Conservation (phyloP, 2,888 invertebrate species). For the Timema podura region DNA sequence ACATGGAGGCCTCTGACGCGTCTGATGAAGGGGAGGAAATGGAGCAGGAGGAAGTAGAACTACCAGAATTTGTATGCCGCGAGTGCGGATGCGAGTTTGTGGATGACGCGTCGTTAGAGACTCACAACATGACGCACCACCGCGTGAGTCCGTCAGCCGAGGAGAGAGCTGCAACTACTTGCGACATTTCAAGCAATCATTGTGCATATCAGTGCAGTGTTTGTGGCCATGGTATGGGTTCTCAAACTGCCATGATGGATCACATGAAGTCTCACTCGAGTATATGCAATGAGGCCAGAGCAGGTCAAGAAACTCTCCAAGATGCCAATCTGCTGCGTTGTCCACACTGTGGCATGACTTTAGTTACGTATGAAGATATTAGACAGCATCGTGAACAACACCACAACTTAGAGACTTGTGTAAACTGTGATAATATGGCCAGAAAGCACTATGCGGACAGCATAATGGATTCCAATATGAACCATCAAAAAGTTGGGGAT, state of each 20-base stretch:
- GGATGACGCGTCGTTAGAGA: conserved; percentile 49
- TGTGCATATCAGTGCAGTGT: conserved; percentile 46
- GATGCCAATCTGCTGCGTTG: too few relatives aligned
- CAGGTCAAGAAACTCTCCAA: conserved; percentile 18
- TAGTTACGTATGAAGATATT: conserved; percentile 32
- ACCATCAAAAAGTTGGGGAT: conserved; percentile 9
- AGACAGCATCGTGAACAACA: conserved; percentile 36
- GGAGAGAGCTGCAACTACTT: conserved; percentile 24
- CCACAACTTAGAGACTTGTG: conserved; percentile 30
- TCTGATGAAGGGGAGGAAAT: conserved; percentile 44
- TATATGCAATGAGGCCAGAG: conserved; percentile 30
- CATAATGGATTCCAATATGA: conserved; percentile 26
- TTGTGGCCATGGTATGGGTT: conserved; percentile 47
- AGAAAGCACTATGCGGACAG: conserved; percentile 18
- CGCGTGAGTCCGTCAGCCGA: conserved; percentile 20
- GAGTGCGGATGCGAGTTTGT: conserved; percentile 54
- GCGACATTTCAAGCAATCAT: not conserved
- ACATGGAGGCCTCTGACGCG: conserved; percentile 69
- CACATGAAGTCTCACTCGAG: conserved; percentile 49
- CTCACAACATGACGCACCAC: conserved; percentile 47
- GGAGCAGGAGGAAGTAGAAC: conserved; percentile 40
- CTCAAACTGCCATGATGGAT: conserved; percentile 47
- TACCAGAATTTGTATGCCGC: conserved; percentile 50
- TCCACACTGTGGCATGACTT: conserved; percentile 38
- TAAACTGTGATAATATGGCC: conserved; percentile 9